phyloP scores from a whole-genome alignment of 2,797 vertebrate species.

The Nyctibius grandis region DNA sequence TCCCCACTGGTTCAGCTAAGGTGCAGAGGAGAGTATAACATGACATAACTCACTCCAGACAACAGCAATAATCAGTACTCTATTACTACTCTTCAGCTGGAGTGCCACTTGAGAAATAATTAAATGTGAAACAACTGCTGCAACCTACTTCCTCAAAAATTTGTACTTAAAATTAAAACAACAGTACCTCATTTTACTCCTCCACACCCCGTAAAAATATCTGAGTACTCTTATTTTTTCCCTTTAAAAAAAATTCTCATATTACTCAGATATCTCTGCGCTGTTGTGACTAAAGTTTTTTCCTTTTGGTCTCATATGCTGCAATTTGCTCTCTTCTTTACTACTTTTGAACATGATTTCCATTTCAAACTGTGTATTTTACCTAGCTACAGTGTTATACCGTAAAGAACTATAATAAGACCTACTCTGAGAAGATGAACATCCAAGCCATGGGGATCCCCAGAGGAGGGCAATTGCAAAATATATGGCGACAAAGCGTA shows the following conservation, averaged over 20 bases:
- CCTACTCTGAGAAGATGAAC: not conserved
- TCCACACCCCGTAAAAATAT: not conserved
- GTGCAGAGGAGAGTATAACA: not conserved
- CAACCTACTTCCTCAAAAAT: conserved; percentile 61
- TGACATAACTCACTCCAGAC: not conserved
- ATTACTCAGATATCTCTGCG: not conserved
- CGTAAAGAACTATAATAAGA: not conserved
- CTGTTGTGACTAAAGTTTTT: not conserved
- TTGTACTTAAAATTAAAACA: not conserved
- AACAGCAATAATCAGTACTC: not conserved
- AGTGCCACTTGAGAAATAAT: not conserved
- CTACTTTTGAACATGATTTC: not conserved
- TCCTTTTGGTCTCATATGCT: not conserved
- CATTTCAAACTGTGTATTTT: not conserved
- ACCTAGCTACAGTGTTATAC: not conserved
- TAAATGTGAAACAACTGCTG: conserved; percentile 20
- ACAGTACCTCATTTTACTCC: not conserved
- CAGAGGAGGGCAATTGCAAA: not conserved
- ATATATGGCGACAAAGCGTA: not conserved
- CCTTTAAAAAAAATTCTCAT: not conserved
- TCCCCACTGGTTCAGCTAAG: not conserved
- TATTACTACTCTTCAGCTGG: not conserved
- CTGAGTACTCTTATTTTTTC: not conserved
- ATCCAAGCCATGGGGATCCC: not conserved
- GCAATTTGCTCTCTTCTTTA: not conserved